Evolutionary conservation across 1,140 invertebrate species (phyloP), one percentile per base, ranked within the genome.

Genomic region (Cyclargus thomasi): DNA sequence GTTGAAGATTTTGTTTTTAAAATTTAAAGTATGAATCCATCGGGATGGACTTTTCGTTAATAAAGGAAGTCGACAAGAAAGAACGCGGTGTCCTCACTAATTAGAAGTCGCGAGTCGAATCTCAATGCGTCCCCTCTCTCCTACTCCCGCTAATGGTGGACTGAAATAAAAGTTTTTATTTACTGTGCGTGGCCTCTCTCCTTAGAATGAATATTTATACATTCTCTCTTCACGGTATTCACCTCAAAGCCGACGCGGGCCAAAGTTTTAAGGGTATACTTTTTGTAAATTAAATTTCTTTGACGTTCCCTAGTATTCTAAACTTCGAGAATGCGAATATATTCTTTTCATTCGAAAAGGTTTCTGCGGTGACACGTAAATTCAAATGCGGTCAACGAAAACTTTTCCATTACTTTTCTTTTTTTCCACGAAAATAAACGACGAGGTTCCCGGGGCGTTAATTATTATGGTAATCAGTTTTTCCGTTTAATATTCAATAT

Each of bases 111-210:
- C 80, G 81, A 81, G 74, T 83, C 82, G 85, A 87, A 88, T 88
- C 85, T 83, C 80, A 82, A 88, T 85, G 86, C 77, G 74, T 66
- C 74, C 68, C 72, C 73, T 69, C 70, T 70, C 67, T 74, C 65
- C 75, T 69, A 70, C 74, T 70, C 70, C 72, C 65, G 74, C 79
- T 85, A 83, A 86, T 83, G 83, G 81, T 68, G 75, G 74, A 83
- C 74, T 85, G 77, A 83, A 87, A 88, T 86, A 88, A 89, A 89
- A 87, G 85, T 88, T 89, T 89, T 82, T 87, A 86, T 88, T 87
- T 89, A 86, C 80, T 83, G 80, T 87, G 83, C 82, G 82, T 87
- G 76, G 78, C 76, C 75, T 81, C 78, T 78, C 74, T 80, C 71
- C 76, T 76, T 63, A 67, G 74, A 82, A 87, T 87, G 82, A 89